Evolutionary conservation across 2,888 invertebrate genomes (phyloP).

Genomic region (Invenusta paracnida): DNA sequence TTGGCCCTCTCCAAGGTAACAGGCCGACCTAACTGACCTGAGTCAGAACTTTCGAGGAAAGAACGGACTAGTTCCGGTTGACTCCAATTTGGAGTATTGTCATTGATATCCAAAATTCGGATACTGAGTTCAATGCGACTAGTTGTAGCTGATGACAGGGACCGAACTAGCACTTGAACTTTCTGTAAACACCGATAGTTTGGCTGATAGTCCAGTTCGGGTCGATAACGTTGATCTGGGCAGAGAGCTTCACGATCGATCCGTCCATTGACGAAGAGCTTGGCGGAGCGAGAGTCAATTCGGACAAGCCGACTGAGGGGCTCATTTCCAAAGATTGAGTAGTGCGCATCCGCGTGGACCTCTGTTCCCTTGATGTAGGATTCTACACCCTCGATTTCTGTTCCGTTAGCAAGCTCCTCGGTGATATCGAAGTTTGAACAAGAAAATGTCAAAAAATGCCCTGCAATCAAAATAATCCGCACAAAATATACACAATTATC

Average conservation of each 20-base stretch:
- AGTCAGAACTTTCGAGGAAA: conserved; percentile 26
- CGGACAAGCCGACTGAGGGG: background rate
- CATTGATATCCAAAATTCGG: conserved; percentile 1
- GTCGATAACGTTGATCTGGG: background rate
- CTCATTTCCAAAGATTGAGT: conserved; percentile 19
- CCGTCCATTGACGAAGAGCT: conserved; percentile 28
- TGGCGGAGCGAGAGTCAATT: background rate
- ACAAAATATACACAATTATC: too few relatives aligned
- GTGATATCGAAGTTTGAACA: conserved; percentile 5
- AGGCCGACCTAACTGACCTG: background rate
- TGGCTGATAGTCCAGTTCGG: background rate
- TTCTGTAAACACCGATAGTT: background rate
- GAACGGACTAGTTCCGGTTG: background rate
- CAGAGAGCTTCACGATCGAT: conserved; percentile 33
- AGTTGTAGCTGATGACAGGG: background rate
- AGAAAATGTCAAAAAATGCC: too few relatives aligned
- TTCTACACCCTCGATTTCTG: conserved; percentile 31
- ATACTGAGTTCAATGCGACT: background rate
- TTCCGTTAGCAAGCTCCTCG: conserved; percentile 13
- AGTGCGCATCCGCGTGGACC: background rate
- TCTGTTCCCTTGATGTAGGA: background rate
- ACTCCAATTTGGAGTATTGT: conserved; percentile 22
- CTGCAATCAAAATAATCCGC: too few relatives aligned
- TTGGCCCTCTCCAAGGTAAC: background rate
- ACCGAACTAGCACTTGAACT: background rate